Conservation (phyloP, 1,140 invertebrate species). For the Lamellibrachia luymesi region DNA sequence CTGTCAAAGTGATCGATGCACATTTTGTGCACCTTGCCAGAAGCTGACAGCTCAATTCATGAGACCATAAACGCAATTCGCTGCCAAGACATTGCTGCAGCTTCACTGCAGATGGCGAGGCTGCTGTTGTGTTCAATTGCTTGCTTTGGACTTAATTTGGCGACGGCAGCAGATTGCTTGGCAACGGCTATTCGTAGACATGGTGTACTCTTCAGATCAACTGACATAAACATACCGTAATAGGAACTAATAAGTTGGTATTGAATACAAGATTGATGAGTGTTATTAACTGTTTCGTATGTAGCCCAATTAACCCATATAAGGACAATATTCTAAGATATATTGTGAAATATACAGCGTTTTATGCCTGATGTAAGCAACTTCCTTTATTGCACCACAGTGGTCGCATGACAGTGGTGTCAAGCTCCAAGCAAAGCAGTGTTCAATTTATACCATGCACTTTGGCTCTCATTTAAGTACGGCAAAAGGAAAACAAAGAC, state of each 20-base stretch:
- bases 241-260: background rate
- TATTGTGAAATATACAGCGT: background rate
- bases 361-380: background rate
- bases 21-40: background rate
- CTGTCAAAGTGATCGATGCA: background rate
- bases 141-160: background rate
- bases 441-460: too few species aligned
- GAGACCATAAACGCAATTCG: background rate
- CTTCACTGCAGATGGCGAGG: background rate
- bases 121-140: background rate
- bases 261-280: background rate
- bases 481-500: too few species aligned
- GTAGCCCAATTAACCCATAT: background rate
- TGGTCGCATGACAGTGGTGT: background rate
- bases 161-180: background rate
- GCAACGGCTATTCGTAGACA: background rate
- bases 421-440: too few species aligned
- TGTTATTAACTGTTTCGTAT: background rate
- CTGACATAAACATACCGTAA: background rate
- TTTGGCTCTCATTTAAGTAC: background rate
- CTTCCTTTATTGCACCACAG: background rate
- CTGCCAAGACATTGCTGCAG: background rate
- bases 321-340: background rate
- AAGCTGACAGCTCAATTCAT: background rate
- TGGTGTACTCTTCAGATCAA: background rate